Evolutionary conservation across 53 echinoderm and acorn worm species (phyloP).

Genomic region (Paracentrotus lividus): DNA sequence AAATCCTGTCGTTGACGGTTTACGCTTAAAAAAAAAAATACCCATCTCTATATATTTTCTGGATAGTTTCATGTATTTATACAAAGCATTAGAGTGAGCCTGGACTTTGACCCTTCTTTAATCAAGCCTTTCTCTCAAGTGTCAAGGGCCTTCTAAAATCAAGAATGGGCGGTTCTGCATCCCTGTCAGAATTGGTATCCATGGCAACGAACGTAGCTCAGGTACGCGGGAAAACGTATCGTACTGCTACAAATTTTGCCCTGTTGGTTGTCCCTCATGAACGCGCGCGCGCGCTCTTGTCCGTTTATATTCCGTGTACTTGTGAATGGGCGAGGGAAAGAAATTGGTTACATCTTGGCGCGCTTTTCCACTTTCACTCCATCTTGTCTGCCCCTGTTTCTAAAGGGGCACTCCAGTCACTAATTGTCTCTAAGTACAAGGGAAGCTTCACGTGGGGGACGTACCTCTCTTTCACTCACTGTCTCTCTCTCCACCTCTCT

Average conservation of each 20-base stretch:
- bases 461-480: slow-evolving; percentile 24
- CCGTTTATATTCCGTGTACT: slow-evolving; percentile 38
- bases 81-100: slow-evolving; percentile 21
- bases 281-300: slow-evolving; percentile 60
- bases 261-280: neutral
- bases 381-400: slow-evolving; percentile 45
- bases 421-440: slow-evolving; percentile 67
- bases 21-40: too few species aligned
- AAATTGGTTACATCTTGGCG: slow-evolving; percentile 35
- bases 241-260: slow-evolving; percentile 5
- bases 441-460: slow-evolving; percentile 58
- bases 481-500: slow-evolving; percentile 62
- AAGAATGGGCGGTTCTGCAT: slow-evolving; percentile 49
- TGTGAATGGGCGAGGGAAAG: slow-evolving; percentile 10
- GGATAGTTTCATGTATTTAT: neutral
- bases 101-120: slow-evolving; percentile 48
- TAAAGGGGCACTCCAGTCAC: slow-evolving; percentile 62
- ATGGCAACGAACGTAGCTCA: slow-evolving; percentile 31
- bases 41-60: neutral
- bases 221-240: slow-evolving; percentile 34
- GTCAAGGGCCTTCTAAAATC: neutral
- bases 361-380: slow-evolving; percentile 53
- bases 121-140: slow-evolving; percentile 67
- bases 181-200: neutral
- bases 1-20: neutral